A percentile compares a stretch with the other conserved stretches of the same genome.
Evolutionary conservation across 2,888 invertebrate species (phyloP).

Genomic region (Chrysolina haemoptera): DNA sequence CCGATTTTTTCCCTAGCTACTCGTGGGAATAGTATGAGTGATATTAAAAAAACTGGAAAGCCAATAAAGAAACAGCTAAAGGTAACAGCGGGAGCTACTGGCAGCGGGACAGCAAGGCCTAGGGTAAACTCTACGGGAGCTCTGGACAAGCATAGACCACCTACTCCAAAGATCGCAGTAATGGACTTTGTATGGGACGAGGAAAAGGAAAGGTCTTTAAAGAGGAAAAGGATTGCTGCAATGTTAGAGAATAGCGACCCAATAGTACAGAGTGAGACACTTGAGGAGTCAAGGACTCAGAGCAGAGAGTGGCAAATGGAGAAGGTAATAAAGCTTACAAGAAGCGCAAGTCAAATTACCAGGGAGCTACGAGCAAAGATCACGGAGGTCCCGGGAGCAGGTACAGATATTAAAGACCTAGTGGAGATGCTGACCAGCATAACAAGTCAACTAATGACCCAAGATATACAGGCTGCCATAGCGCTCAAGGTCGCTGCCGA

Average conservation of each 20-base stretch:
- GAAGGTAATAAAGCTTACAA: conserved; percentile 1
- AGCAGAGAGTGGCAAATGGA: background rate
- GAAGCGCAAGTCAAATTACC: background rate
- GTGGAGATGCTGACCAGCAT: conserved; percentile 7
- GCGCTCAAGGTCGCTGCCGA: background rate
- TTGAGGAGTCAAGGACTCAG: background rate
- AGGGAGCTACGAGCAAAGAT: conserved; percentile 1
- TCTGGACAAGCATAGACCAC: background rate
- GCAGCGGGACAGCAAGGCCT: too few relatives aligned
- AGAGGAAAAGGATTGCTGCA: background rate
- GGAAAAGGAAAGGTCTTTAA: background rate
- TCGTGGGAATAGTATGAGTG: background rate
- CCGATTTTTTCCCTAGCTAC: background rate
- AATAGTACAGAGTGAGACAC: too few relatives aligned
- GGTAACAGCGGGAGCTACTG: too few relatives aligned
- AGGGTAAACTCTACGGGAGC: too few relatives aligned
- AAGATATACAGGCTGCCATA: background rate
- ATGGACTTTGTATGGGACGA: conserved; percentile 11
- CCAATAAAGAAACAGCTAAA: too few relatives aligned
- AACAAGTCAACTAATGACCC: conserved; percentile 8
- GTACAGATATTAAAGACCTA: background rate
- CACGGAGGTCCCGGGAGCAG: background rate
- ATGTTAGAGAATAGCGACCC: too few relatives aligned
- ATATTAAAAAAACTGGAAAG: too few relatives aligned
- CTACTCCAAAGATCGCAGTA: background rate